Evolutionary conservation across 1,140 invertebrate species (phyloP).

Genomic region (Catajapyx aquilonaris): DNA sequence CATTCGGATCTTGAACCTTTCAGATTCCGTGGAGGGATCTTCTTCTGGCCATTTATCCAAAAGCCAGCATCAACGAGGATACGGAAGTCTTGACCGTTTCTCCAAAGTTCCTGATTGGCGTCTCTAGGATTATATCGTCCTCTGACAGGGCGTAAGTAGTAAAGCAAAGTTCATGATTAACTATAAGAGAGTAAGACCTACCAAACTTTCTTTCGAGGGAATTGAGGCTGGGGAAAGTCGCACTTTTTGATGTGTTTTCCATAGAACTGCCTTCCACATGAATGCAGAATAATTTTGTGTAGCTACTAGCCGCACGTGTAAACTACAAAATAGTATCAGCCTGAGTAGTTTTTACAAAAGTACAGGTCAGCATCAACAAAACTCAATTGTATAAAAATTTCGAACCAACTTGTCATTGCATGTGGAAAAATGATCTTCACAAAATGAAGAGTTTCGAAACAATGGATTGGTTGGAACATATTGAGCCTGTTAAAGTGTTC

Average conservation of each 20-base stretch:
- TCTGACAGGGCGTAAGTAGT: conserved; percentile 27
- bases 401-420: too few relatives aligned
- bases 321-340: neutral
- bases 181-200: neutral
- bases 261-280: neutral
- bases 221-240: neutral
- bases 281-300: neutral
- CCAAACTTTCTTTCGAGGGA: neutral
- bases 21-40: conserved; percentile 32
- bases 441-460: too few relatives aligned
- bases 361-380: too few relatives aligned
- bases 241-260: neutral
- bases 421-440: too few relatives aligned
- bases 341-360: too few relatives aligned
- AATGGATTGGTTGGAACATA: too few relatives aligned
- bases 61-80: conserved; percentile 23
- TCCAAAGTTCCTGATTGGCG: conserved; percentile 26
- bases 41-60: conserved; percentile 29
- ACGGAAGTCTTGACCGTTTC: conserved; percentile 31
- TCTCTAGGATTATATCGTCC: conserved; percentile 30
- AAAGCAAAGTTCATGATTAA: neutral
- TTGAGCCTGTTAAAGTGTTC: too few relatives aligned
- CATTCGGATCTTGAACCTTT: conserved; percentile 8
- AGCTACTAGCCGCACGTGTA: neutral
- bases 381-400: too few relatives aligned